phyloP scores from a whole-genome alignment of 2,888 invertebrate genomes.

The Hydrotaea diabolus region DNA sequence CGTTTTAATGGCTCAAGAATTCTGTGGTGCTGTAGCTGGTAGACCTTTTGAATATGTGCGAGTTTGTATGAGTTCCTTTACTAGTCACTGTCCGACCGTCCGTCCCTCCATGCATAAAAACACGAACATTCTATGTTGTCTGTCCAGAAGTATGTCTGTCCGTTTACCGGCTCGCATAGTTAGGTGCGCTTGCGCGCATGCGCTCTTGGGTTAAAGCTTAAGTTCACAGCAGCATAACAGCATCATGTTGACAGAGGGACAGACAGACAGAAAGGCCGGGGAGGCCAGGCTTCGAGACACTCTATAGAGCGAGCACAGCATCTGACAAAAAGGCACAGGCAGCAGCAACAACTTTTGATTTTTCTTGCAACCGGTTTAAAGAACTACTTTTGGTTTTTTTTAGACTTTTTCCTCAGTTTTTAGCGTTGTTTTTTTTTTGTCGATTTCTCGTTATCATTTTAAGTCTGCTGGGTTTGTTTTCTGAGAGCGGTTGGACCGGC shows the following conservation, averaged over 20 bases:
- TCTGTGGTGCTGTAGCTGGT: slow-evolving; percentile 7
- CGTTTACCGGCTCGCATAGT: neutral
- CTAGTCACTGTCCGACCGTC: neutral
- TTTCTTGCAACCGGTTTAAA: slow-evolving; percentile 67
- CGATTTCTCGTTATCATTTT: slow-evolving; percentile 1
- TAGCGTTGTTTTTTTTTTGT: neutral
- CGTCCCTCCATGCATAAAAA: neutral
- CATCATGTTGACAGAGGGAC: neutral
- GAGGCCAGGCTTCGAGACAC: neutral
- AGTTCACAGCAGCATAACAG: neutral
- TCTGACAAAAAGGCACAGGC: slow-evolving; percentile 20
- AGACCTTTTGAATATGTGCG: slow-evolving; percentile 16
- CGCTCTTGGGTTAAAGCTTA: neutral
- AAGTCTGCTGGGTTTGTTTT: neutral
- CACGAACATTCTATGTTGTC: slow-evolving; percentile 21
- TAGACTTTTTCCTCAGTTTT: slow-evolving; percentile 34
- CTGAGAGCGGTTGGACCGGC: neutral
- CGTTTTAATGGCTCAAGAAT: slow-evolving; percentile 56
- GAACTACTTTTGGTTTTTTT: slow-evolving; percentile 63
- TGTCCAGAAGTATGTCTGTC: slow-evolving; percentile 36
- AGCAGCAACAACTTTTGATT: slow-evolving; percentile 65
- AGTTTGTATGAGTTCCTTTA: neutral
- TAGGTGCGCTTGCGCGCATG: slow-evolving; percentile 19
- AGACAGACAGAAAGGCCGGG: neutral
- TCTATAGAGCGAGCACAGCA: slow-evolving; percentile 8